phyloP scores from a whole-genome alignment of 2,888 invertebrate species.

The Gisinianus flammeolus region DNA sequence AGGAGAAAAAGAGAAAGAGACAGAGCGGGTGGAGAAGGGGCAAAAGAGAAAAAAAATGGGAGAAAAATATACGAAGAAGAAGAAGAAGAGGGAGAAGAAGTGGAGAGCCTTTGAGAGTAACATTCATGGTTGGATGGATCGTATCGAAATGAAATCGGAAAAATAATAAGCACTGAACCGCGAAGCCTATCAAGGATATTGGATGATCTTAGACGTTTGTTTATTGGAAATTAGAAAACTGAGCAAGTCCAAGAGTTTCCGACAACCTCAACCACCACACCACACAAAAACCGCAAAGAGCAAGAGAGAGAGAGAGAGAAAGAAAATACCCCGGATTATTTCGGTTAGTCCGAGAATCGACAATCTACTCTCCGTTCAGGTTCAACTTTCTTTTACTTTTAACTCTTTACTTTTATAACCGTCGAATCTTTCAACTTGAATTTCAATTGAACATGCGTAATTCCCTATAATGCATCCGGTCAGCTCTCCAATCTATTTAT shows the following conservation, averaged over 20 bases:
- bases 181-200: slow-evolving; percentile 44
- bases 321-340: neutral
- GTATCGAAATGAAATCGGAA: slow-evolving; percentile 40
- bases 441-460: too few relatives aligned
- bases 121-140: slow-evolving; percentile 11
- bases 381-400: neutral
- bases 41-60: neutral
- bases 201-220: slow-evolving; percentile 38
- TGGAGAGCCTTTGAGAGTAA: neutral
- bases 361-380: slow-evolving; percentile 1
- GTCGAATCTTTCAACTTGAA: neutral
- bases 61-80: neutral
- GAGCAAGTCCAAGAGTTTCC: slow-evolving; percentile 22
- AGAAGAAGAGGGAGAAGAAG: neutral
- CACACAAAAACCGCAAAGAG: neutral
- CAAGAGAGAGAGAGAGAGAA: neutral
- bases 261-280: neutral
- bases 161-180: slow-evolving; percentile 46
- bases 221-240: slow-evolving; percentile 39
- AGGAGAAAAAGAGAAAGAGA: neutral
- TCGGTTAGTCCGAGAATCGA: too few relatives aligned
- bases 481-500: too few relatives aligned
- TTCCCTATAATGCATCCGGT: too few relatives aligned
- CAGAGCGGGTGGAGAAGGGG: neutral
- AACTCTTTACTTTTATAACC: neutral